Base-by-base conservation (phyloP, 2,113 vertebrate genomes). In the Zosterops pallidus region DNA sequence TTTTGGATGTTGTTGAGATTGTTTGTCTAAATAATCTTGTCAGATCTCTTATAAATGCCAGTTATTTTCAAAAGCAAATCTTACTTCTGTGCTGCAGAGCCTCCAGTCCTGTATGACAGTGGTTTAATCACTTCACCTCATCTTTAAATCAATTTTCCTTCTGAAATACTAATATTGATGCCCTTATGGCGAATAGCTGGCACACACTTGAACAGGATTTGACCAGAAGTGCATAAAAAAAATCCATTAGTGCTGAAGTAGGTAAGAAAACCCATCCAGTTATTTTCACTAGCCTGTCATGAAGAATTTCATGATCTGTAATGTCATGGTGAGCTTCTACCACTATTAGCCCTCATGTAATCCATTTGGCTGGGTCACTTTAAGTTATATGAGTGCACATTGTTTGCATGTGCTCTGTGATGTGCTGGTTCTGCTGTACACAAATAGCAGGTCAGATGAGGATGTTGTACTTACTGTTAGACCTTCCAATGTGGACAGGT, bases 281-380 rank as follows among this genome's bases (percentile, higher is more conserved):
- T 26, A 12, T 33, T 70, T 82, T 68, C 10, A 33, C 33, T 12
- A 62, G 14, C 31, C 22, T 3, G 4, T 67, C 35, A 35, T 31
- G n/a, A 86, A 44, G 19, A 67, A 50, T 79, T 33, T 62, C 3
- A 26, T 50, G 11, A 23, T 63, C 19, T 49, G 1, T 35, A 15
- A 19, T 35, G 26, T 52, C 3, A 0, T 15, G 21, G 14, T 33
- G 49, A 15, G 8, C 21, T 63, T 52, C 13, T 62, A 25, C 13
- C n/a, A 42, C 6, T 23, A 2, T 19, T 20, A 33, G 19, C 5
- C 12, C 9, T 39, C 3, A 2, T 2, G 24, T 19, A 33, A 10
- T 19, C 39, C 14, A 2, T 56, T 19, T 75, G 41, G 13, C 3
- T 3, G 2, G 42, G 14, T 5, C 19, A n/a, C 46, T 11, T 37